Evolutionary conservation across 1,140 invertebrate genomes (phyloP).

Genomic region (Drosophila kurseongensis): DNA sequence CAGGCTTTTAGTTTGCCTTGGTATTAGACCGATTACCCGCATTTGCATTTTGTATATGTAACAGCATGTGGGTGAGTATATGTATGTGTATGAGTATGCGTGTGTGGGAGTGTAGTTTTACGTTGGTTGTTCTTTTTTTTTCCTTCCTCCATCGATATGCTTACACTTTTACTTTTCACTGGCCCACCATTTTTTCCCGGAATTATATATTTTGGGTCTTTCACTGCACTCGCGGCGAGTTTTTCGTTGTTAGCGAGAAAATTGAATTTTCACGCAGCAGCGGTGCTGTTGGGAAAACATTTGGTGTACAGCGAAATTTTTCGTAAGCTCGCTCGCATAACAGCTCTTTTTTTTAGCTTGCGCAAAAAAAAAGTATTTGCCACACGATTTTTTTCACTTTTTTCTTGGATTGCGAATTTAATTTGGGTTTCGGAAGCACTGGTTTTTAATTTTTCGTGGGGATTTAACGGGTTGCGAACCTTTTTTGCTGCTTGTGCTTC

Average conservation of each 20-base stretch:
- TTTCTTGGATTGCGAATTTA: constrained; percentile 2
- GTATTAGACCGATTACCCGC: constrained; percentile 26
- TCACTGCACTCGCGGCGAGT: constrained; percentile 32
- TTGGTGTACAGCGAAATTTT: constrained; percentile 81
- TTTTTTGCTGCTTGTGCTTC: constrained; percentile 69
- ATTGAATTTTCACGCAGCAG: constrained; percentile 58
- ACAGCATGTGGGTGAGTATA: constrained; percentile 4
- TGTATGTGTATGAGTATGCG: constrained; percentile 28
- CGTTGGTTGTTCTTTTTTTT: constrained; percentile 61
- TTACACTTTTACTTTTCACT: constrained; percentile 78
- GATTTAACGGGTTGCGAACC: constrained; percentile 52
- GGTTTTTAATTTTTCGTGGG: constrained; percentile 20
- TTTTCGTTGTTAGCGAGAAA: constrained; percentile 20
- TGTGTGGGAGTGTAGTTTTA: constrained; percentile 65
- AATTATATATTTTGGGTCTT: constrained; percentile 37
- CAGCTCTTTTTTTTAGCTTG: constrained; percentile 39
- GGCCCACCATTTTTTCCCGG: constrained; percentile 27
- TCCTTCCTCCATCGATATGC: constrained; percentile 71
- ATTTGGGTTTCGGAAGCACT: constrained; percentile 8
- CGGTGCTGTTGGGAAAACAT: constrained; percentile 60
- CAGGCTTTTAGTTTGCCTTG: constrained; percentile 41
- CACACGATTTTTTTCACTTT: constrained; percentile 20
- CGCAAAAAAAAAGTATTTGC: constrained; percentile 21
- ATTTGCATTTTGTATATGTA: constrained; percentile 41
- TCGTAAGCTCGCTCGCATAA: constrained; percentile 55